Conservation (phyloP, 2,888 invertebrate species). For the Lordiphosa fenestrarum region DNA sequence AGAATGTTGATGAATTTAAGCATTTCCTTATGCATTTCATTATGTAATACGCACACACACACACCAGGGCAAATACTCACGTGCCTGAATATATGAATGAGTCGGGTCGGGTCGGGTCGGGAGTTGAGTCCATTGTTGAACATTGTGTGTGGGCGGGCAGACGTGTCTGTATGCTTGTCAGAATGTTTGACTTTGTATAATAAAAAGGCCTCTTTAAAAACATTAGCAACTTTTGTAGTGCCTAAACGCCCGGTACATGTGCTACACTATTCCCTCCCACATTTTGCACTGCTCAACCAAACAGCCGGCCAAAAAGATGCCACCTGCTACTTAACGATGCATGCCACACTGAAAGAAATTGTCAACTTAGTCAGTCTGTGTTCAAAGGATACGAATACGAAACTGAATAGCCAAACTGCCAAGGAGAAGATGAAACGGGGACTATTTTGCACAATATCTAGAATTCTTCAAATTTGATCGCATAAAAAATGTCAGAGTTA, state of each 20-base stretch:
- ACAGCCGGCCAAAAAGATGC: slow-evolving; percentile 38
- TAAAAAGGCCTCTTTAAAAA: slow-evolving; percentile 76
- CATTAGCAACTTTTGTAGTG: slow-evolving; percentile 76
- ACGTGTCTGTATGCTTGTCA: slow-evolving; percentile 40
- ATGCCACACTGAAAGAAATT: slow-evolving; percentile 21
- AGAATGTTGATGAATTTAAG: slow-evolving; percentile 70
- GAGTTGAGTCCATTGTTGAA: slow-evolving; percentile 31
- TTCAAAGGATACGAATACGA: no score
- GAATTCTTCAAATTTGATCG: no score
- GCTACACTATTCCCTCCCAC: background rate
- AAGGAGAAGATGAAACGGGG: no score
- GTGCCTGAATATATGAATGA: slow-evolving; percentile 60
- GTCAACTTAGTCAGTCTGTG: no score
- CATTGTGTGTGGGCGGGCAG: slow-evolving; percentile 21
- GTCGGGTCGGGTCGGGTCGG: slow-evolving; percentile 21
- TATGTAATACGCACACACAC: slow-evolving; percentile 47
- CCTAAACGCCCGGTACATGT: slow-evolving; percentile 44
- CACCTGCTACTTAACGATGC: slow-evolving; percentile 44
- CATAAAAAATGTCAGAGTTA: no score
- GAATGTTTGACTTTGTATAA: slow-evolving; percentile 73
- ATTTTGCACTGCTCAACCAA: slow-evolving; percentile 10
- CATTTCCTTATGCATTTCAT: slow-evolving; percentile 53
- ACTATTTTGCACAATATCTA: no score
- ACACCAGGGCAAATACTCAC: slow-evolving; percentile 11
- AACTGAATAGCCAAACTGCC: no score